Evolutionary conservation across 2,113 vertebrate genomes (phyloP), one percentile per base, ranked within the genome.

Genomic region (Phyllopteryx taeniolatus): DNA sequence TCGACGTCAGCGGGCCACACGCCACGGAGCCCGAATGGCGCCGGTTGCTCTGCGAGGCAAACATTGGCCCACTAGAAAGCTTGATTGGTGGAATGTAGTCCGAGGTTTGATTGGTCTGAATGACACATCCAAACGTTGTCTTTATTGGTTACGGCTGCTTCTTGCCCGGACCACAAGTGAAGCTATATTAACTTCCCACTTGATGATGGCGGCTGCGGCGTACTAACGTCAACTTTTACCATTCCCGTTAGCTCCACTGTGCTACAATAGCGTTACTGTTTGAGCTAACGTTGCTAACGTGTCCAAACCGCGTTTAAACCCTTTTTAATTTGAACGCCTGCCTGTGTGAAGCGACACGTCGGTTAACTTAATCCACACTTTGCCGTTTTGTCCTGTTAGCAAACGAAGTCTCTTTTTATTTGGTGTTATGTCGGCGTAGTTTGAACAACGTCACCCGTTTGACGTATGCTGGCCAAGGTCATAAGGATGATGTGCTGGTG

Each of bases 71-170:
- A 93, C 90, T 47, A 90, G 31, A 93, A 94, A 93, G 88, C 92
- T 94, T 94, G 93, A 95, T 95, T 95, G 94, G 94, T 95, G 94
- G 94, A 95, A 94, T 94, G 91, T 92, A 92, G 93, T 93, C 92
- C 93, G 92, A 91, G 93, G 94, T 95, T 93, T 95, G 94, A 95
- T 95, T 95, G 94, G 94, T 95, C 93, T 94, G 93, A 94, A 93
- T 90, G 93, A 94, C 92, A 93, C 85, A 94, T 91, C 91, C 89
- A 91, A 92, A 93, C 93, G 91, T 92, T 91, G 90, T 89, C 93
- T 93, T 94, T 94, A 94, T 94, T 94, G 93, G 93, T 93, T 94
- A 91, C 31, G 92, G 77, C 81, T 82, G 85, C 72, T 86, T 90
- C 90, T 92, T 87, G 89, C 76, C 71, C 80, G 87, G 57, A 33